Evolutionary conservation across 2,797 vertebrate species (phyloP).

Genomic region (Sebastes oblongus): DNA sequence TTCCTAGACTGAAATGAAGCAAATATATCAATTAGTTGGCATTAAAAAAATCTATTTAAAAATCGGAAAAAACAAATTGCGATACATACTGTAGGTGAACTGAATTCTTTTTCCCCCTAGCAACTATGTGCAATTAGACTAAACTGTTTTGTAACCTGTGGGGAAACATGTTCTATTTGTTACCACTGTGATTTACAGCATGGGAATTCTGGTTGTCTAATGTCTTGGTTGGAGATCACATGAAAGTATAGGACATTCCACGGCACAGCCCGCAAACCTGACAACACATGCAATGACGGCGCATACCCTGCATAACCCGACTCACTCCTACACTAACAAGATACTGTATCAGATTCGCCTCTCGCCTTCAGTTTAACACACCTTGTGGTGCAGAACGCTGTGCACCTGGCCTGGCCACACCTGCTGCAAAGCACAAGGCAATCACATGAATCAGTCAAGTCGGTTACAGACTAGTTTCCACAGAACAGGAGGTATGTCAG

Average conservation of each 20-base stretch:
- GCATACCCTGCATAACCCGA: conserved; percentile 36
- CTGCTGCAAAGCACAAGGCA: conserved; percentile 60
- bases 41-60: no score
- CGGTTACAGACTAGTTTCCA: conserved; percentile 56
- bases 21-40: no score
- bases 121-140: conserved; percentile 56
- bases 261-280: conserved; percentile 56
- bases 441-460: conserved; percentile 72
- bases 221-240: conserved; percentile 30
- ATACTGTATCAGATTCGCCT: conserved; percentile 48
- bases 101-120: neutral
- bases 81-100: no score
- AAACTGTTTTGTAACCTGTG: conserved; percentile 23
- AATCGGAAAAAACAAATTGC: no score
- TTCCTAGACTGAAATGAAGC: no score
- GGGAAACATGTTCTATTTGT: conserved; percentile 54
- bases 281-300: conserved; percentile 34
- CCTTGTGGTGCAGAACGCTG: conserved; percentile 8
- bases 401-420: conserved; percentile 73
- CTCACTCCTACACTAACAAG: conserved; percentile 8
- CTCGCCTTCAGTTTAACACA: conserved; percentile 39
- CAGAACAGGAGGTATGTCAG: conserved; percentile 55
- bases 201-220: conserved; percentile 16
- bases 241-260: conserved; percentile 33
- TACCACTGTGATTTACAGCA: conserved; percentile 47